Evolutionary conservation across 1,140 invertebrate genomes (phyloP).

Genomic region (Pseudachorutes palmiensis): DNA sequence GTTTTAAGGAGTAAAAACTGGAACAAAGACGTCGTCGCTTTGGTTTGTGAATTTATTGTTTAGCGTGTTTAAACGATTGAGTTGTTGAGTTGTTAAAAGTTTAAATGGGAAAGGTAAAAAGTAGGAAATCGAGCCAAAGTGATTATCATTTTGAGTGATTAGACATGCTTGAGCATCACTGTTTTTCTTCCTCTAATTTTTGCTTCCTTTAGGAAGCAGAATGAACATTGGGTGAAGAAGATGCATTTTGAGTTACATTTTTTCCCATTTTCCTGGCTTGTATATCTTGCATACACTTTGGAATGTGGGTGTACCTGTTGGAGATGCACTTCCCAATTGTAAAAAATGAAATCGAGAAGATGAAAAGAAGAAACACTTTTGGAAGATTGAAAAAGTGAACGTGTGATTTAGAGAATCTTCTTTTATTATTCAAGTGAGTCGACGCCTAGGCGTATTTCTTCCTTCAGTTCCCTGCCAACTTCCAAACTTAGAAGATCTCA

Average conservation of each 20-base stretch:
- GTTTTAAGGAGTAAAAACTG: too few relatives aligned
- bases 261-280: too few relatives aligned
- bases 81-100: too few relatives aligned
- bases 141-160: not conserved
- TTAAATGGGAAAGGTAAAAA: not conserved
- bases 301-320: constrained; percentile 9
- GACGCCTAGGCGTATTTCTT: not conserved
- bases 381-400: not conserved
- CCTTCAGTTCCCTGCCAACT: not conserved
- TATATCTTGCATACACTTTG: not conserved
- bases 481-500: not conserved
- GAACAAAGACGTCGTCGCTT: too few relatives aligned
- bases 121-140: not conserved
- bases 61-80: too few relatives aligned
- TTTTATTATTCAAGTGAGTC: not conserved
- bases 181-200: too few relatives aligned
- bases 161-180: not conserved
- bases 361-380: not conserved
- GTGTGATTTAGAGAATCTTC: constrained; percentile 5
- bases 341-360: constrained; percentile 7
- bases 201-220: too few relatives aligned
- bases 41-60: too few relatives aligned
- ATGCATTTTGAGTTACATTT: too few relatives aligned
- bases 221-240: too few relatives aligned
- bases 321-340: constrained; percentile 5